Base-by-base conservation (phyloP, 2,113 vertebrate species). In the Benitochromis conjunctus region DNA sequence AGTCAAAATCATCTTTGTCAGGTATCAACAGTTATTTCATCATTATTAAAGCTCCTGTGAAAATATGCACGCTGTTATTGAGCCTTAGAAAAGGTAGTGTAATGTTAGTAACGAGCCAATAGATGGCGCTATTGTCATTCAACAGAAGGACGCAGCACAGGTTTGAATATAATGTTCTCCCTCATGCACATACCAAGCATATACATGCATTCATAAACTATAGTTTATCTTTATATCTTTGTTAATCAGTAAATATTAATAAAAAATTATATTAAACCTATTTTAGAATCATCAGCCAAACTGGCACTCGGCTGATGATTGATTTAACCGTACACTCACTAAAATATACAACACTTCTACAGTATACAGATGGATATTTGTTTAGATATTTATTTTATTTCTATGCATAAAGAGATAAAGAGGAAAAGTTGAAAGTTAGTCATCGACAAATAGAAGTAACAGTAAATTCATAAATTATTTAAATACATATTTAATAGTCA, bases 1-100 rank as follows among this genome's bases (percentile, higher is more conserved):
- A 96, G 98, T 99, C 76, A 97, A 97, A 96, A 97, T 99, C 54
- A 97, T 99, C 92, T 99, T 98, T 90, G 94, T 99, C 92, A 97
- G 99, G 99, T 99, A 93, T 90, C 90, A 51, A 55, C 0, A 51
- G 43, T 13, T 24, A 6, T 9, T 3, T 36, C 21, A 5, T 41
- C 29, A 11, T 26, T 66, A 24, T 51, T 13, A 36, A 57, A 79
- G 31, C 34, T 56, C 51, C 8, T 7, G 4, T 81, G 9, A 53
- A 34, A 21, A 43, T 13, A 34, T 53, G 6, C 6, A 76, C n/a
- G 2, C 2, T 0, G 53, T 21, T 76, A 16, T 51, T 21, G 43
- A 34, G 14, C 18, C 18, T 64, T 12, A 51, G 26, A 3, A 51
- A 24, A 1, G 5, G 3, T 51, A 5, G 46, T 92, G 92, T 89